Conservation (phyloP, 1,140 invertebrate genomes). For the Sinella curviseta region DNA sequence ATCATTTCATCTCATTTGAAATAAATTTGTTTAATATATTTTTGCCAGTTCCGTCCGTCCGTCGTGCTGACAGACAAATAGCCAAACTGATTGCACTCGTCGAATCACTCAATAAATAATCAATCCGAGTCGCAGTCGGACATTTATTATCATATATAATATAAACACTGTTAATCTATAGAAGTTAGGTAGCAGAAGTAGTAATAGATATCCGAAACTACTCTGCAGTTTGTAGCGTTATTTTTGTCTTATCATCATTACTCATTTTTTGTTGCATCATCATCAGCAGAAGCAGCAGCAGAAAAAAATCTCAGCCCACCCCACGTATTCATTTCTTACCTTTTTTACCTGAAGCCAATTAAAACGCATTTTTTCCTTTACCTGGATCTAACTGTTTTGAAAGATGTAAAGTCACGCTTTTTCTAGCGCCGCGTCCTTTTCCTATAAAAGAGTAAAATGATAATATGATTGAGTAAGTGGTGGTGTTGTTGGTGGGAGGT, state of each 20-base stretch:
- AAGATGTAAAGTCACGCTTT: constrained; percentile 4
- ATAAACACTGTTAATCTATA: too few species aligned
- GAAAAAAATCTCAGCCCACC: constrained; percentile 1
- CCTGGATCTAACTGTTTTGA: not conserved
- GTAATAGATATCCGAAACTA: too few species aligned
- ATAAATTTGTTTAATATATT: not conserved
- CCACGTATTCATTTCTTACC: not conserved
- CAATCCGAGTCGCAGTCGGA: constrained; percentile 15
- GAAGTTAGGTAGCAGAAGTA: too few species aligned
- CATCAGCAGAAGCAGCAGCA: not conserved
- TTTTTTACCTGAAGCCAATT: constrained; percentile 2
- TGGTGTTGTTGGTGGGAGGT: constrained; percentile 2
- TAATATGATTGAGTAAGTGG: too few species aligned
- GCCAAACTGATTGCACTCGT: not conserved
- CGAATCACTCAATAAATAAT: constrained; percentile 26
- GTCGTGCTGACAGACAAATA: constrained; percentile 23
- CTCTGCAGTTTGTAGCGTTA: not conserved
- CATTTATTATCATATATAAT: not conserved
- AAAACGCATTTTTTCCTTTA: not conserved
- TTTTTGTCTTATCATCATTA: not conserved
- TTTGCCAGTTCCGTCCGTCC: not conserved
- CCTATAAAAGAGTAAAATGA: too few species aligned
- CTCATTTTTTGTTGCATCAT: not conserved
- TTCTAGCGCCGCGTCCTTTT: not conserved
- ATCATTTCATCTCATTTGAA: constrained; percentile 13